These are phyloP conservation scores for Morphnarchus princeps DNA, from an alignment of 2,113 vertebrate genomes.

Conservation along the genomic window DNA sequence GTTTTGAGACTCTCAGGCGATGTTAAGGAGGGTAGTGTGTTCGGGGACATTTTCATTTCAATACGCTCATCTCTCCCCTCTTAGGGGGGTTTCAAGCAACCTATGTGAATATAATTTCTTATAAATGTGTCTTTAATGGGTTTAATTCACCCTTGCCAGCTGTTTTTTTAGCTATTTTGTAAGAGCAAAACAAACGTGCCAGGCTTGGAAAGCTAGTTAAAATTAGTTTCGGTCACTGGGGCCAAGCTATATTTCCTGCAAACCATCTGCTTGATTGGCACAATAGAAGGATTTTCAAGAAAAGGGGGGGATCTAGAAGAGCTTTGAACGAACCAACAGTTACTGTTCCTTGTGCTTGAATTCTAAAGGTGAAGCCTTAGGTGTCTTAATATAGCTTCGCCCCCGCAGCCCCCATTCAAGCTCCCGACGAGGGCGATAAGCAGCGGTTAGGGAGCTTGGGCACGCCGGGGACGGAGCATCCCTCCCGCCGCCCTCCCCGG, in stretches of 20 bases:
- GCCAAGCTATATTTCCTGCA: slow-evolving; percentile 95
- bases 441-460: background rate
- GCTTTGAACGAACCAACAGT: slow-evolving; percentile 76
- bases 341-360: slow-evolving; percentile 76
- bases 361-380: slow-evolving; percentile 83
- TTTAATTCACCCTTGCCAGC: slow-evolving; percentile 95
- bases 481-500: background rate
- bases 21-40: slow-evolving; percentile 79
- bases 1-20: slow-evolving; percentile 82
- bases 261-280: slow-evolving; percentile 99
- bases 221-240: slow-evolving; percentile 98
- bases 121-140: slow-evolving; percentile 97
- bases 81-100: slow-evolving; percentile 71
- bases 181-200: slow-evolving; percentile 90
- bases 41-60: slow-evolving; percentile 81
- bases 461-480: background rate
- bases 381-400: slow-evolving; percentile 74
- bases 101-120: slow-evolving; percentile 92
- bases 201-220: slow-evolving; percentile 95
- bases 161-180: slow-evolving; percentile 90
- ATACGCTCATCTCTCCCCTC: slow-evolving; percentile 78
- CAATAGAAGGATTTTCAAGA: slow-evolving; percentile 97
- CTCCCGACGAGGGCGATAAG: background rate
- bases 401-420: background rate
- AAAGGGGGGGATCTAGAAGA: slow-evolving; percentile 72